phyloP scores from a whole-genome alignment of 2,888 invertebrate genomes.

The Mythimna loreyi region DNA sequence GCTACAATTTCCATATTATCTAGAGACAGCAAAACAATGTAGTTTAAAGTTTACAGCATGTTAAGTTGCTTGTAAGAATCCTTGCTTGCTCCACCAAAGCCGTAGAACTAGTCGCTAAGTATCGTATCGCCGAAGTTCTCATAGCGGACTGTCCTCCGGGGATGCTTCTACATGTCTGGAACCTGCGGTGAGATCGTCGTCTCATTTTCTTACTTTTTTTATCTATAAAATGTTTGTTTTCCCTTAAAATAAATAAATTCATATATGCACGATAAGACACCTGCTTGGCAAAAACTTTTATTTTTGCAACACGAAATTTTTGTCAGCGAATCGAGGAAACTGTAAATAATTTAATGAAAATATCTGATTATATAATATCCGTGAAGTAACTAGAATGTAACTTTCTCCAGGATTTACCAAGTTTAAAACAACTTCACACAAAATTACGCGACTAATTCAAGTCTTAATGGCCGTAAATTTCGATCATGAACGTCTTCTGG shows the following conservation, averaged over 20 bases:
- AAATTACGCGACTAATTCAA: constrained; percentile 51
- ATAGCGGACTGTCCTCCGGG: constrained; percentile 64
- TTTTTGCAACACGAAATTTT: constrained; percentile 15
- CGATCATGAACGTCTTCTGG: constrained; percentile 40
- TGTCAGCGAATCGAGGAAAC: constrained; percentile 16
- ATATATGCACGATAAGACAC: not conserved
- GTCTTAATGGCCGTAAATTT: constrained; percentile 42
- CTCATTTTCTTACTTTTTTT: constrained; percentile 41
- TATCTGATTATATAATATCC: constrained; percentile 32
- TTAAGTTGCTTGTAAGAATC: constrained; percentile 63
- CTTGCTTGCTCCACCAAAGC: constrained; percentile 61
- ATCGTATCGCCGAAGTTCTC: constrained; percentile 67
- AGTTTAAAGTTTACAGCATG: constrained; percentile 59
- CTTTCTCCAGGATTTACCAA: constrained; percentile 42
- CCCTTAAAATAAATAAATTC: constrained; percentile 11
- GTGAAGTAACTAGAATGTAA: constrained; percentile 31
- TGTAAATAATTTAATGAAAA: constrained; percentile 28
- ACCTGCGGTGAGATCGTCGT: constrained; percentile 47
- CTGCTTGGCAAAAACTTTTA: constrained; percentile 3
- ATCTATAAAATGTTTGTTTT: constrained; percentile 34
- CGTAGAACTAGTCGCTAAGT: constrained; percentile 71
- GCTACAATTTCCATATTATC: constrained; percentile 5
- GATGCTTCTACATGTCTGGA: constrained; percentile 66
- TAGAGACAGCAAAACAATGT: constrained; percentile 23
- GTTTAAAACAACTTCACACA: constrained; percentile 35